Conservation (phyloP, 2,797 vertebrate genomes). For the Anguilla anguilla region DNA sequence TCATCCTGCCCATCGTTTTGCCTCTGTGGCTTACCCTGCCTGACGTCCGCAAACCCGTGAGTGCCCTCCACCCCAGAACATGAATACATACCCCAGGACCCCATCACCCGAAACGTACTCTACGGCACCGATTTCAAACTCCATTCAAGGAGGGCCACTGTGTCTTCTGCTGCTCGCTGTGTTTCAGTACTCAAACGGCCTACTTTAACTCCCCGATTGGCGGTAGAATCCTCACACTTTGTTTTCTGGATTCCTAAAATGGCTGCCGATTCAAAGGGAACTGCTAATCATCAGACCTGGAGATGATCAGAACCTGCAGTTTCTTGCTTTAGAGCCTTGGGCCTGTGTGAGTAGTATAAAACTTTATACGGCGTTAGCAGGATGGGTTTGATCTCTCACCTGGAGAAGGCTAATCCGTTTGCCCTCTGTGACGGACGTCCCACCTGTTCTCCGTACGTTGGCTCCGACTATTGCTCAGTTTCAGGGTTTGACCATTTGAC, state of each 20-base stretch:
- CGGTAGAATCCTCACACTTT: too few species aligned
- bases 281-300: too few species aligned
- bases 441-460: not conserved
- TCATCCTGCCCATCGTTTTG: conserved; percentile 89
- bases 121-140: not conserved
- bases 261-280: too few species aligned
- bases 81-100: not conserved
- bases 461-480: not conserved
- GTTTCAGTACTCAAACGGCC: not conserved
- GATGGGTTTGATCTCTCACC: too few species aligned
- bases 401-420: not conserved
- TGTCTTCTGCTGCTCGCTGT: not conserved
- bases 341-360: too few species aligned
- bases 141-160: not conserved
- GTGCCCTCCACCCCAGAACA: conserved; percentile 43
- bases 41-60: conserved; percentile 88
- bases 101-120: not conserved
- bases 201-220: not conserved
- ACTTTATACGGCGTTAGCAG: too few species aligned
- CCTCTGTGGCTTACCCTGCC: conserved; percentile 91
- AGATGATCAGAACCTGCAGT: too few species aligned
- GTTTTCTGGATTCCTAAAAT: too few species aligned
- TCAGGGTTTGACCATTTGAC: not conserved
- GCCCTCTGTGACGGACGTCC: not conserved
- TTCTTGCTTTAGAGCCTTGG: too few species aligned